phyloP scores from a whole-genome alignment of 2,797 vertebrate species.

The Cryptoprocta ferox region DNA sequence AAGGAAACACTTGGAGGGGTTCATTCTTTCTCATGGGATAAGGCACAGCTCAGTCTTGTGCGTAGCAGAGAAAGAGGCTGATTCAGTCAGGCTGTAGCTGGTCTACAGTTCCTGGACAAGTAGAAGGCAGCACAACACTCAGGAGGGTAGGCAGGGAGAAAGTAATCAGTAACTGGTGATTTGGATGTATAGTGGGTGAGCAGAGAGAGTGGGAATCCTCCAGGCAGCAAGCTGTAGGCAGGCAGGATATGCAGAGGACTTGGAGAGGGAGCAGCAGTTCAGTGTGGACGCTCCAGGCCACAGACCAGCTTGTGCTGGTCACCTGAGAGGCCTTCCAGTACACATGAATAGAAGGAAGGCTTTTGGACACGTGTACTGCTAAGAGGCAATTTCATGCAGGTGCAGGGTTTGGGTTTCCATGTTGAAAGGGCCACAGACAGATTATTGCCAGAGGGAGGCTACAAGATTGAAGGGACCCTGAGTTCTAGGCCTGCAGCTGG shows the following conservation, averaged over 20 bases:
- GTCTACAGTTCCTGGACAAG: neutral
- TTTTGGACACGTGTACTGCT: neutral
- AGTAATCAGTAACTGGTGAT: neutral
- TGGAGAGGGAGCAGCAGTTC: neutral
- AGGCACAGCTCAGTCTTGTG: neutral
- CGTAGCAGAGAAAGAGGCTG: neutral
- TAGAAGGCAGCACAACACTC: neutral
- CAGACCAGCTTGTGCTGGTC: neutral
- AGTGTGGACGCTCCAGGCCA: neutral
- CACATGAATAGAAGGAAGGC: neutral
- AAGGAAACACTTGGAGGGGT: neutral
- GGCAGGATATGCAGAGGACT: neutral
- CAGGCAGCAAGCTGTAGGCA: neutral
- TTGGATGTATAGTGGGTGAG: neutral
- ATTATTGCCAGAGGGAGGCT: neutral
- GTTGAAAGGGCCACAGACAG: neutral
- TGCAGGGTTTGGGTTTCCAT: neutral
- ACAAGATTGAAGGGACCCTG: neutral
- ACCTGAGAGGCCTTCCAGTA: neutral
- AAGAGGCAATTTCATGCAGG: neutral
- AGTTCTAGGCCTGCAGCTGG: neutral
- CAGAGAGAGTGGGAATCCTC: neutral
- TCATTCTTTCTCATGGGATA: neutral
- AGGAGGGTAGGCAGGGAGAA: neutral
- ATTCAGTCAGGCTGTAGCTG: neutral